phyloP scores from a whole-genome alignment of 2,113 vertebrate genomes.

The Gobiocypris rarus region DNA sequence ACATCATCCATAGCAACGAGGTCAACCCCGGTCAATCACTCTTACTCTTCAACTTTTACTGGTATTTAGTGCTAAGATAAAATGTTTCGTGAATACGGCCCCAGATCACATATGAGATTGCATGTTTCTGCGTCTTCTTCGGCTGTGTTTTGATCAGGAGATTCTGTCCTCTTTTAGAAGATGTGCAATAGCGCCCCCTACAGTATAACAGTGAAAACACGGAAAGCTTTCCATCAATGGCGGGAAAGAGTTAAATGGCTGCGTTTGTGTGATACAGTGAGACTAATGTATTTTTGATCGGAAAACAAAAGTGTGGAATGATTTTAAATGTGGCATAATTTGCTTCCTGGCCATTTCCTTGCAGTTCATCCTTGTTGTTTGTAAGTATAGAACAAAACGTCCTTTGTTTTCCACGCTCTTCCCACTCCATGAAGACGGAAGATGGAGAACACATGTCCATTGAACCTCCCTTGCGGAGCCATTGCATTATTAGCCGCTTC shows the following conservation, averaged over 20 bases:
- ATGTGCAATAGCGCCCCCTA: no score
- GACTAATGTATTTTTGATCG: not conserved
- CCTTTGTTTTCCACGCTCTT: slow-evolving; percentile 32
- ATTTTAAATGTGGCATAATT: not conserved
- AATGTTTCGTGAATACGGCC: no score
- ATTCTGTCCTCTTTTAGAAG: no score
- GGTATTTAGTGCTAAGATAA: no score
- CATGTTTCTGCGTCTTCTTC: no score
- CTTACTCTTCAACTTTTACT: no score
- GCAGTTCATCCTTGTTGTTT: slow-evolving; percentile 19
- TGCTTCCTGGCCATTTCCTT: not conserved
- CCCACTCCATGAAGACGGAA: slow-evolving; percentile 8
- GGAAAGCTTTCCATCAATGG: no score
- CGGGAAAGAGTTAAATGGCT: not conserved
- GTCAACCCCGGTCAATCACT: no score
- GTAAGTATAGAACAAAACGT: slow-evolving; percentile 6
- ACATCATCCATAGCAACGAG: no score
- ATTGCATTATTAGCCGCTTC: not conserved
- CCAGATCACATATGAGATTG: no score
- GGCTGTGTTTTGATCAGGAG: no score
- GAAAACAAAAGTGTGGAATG: not conserved
- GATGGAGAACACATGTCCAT: slow-evolving; percentile 33
- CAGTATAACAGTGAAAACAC: no score
- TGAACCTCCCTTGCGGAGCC: not conserved
- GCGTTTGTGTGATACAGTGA: not conserved